Evolutionary conservation across 1,140 invertebrate species (phyloP), one percentile per base, ranked within the genome.

Genomic region (Musca domestica): DNA sequence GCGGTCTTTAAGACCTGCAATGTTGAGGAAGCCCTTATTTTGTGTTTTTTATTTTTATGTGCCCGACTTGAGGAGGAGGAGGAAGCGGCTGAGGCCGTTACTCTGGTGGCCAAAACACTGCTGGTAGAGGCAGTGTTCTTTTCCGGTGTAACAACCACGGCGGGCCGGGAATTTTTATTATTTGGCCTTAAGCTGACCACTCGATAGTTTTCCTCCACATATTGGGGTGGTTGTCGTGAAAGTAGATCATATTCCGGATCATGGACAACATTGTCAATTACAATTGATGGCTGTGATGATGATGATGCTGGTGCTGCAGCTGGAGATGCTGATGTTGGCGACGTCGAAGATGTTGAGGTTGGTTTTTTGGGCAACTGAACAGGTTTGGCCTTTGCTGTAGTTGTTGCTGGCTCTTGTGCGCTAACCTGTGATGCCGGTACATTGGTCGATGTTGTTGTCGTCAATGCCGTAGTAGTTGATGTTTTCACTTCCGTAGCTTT

Each of bases 181-280:
- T 61, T 61, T 2, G 56, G n/a, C 19, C 52, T 71, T 15, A 48
- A 54, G 54, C 68, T 65, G 22, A 84, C 77, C 30, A 90, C 85
- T 73, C 86, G 87, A 76, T 89, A 92, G 2, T 90, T 91, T 81
- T 92, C 90, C 75, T 92, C 90, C 10, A 90, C 87, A 64, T 91
- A 87, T 83, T 93, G 91, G 15, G 90, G 88, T 1, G 92, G 92
- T 74, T 93, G 91, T 34, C 91, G 86, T 1, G 91, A 93, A 15
- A 93, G 84, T 74, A 92, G 91, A 79, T 93, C 91, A 73, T 93
- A 93, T 82, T 93, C 92, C 1, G 91, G 90, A 71, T 91, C 69
- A 49, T 73, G 73, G 14, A 73, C 30, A 30, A 74, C 66, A 6
- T 74, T 78, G 54, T 75, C 54, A 6, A 79, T 72, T 10, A 72